These are phyloP conservation scores for Nannospalax galili DNA, from an alignment of 2,113 vertebrate genomes.

Conservation along the genomic window DNA sequence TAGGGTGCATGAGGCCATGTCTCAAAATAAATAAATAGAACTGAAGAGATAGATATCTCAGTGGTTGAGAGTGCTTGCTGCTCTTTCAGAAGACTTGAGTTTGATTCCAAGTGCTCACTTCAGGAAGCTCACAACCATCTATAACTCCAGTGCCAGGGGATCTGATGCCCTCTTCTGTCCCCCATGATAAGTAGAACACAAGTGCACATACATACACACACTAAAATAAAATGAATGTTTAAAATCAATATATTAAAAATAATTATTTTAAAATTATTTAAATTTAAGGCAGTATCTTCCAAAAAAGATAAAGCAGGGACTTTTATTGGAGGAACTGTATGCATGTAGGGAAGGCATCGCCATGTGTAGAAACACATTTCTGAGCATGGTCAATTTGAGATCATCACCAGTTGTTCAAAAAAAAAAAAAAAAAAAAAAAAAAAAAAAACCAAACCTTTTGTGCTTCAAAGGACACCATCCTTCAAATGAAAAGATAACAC, in stretches of 20 bases:
- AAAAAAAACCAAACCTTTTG: not conserved
- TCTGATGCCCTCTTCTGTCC: not conserved
- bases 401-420: not conserved
- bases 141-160: not conserved
- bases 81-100: not conserved
- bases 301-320: not conserved
- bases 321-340: not conserved
- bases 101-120: not conserved
- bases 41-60: not conserved
- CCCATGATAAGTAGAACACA: not conserved
- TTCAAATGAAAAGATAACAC: not conserved
- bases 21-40: not conserved
- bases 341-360: not conserved
- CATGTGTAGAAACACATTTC: not conserved
- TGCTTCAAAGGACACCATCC: not conserved
- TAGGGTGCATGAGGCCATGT: too few species aligned
- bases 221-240: not conserved
- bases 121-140: not conserved
- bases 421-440: too few species aligned
- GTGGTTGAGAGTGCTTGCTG: not conserved
- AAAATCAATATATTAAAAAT: not conserved
- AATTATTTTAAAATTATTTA: too few species aligned
- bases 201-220: not conserved
- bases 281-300: not conserved
- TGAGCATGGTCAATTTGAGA: not conserved